Evolutionary conservation across 2,888 invertebrate species (phyloP).

Genomic region (Linhomoeus sp.): DNA sequence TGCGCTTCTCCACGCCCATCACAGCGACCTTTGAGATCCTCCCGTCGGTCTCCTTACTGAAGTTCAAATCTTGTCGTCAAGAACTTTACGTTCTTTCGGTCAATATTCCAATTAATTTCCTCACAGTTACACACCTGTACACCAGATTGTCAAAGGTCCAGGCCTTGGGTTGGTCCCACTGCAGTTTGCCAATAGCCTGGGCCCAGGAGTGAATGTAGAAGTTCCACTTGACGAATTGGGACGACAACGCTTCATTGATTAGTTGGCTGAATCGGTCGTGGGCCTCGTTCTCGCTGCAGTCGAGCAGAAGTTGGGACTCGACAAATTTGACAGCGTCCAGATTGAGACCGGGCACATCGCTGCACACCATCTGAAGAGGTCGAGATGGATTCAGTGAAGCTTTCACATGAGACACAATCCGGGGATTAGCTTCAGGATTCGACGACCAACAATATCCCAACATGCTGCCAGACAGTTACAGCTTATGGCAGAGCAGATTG

Average conservation of each 20-base stretch:
- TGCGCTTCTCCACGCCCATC: slow-evolving; percentile 73
- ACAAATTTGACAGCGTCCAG: slow-evolving; percentile 77
- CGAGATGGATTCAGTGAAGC: too few species aligned
- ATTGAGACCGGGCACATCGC: slow-evolving; percentile 74
- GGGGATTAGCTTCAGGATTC: too few species aligned
- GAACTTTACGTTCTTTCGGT: too few species aligned
- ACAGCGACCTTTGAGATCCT: slow-evolving; percentile 63
- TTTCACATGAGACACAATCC: too few species aligned
- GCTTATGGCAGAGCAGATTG: too few species aligned
- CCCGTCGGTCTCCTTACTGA: slow-evolving; percentile 78
- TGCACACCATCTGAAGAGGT: slow-evolving; percentile 55
- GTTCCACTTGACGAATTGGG: slow-evolving; percentile 59
- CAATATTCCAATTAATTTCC: too few species aligned
- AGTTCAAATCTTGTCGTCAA: too few species aligned
- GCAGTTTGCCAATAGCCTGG: slow-evolving; percentile 39
- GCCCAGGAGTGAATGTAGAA: slow-evolving; percentile 94
- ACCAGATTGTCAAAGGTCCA: too few species aligned
- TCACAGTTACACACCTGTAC: too few species aligned
- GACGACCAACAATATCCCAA: too few species aligned
- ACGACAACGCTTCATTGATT: slow-evolving; percentile 65
- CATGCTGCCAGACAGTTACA: too few species aligned
- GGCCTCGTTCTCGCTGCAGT: slow-evolving; percentile 77
- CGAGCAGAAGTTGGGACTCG: slow-evolving; percentile 64
- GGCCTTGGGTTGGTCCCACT: too few species aligned
- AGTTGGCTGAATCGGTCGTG: slow-evolving; percentile 44